Evolutionary conservation across 2,797 vertebrate species (phyloP).

Genomic region (Dallia pectoralis): DNA sequence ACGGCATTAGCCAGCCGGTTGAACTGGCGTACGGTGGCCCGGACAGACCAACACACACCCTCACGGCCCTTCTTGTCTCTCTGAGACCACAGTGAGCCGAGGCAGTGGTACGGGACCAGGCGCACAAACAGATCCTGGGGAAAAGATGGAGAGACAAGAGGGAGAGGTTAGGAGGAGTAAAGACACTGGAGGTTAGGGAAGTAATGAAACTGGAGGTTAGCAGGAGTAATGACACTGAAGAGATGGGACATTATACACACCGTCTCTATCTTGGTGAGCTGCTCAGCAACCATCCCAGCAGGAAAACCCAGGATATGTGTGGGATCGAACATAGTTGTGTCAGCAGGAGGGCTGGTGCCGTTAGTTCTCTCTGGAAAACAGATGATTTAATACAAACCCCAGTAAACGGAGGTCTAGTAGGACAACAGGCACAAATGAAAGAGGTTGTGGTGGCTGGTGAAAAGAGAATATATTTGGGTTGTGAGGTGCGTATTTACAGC

Average conservation of each 20-base stretch:
- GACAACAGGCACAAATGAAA: background rate
- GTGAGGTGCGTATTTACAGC: background rate
- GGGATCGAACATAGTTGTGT: slow-evolving; percentile 74
- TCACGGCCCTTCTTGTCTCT: slow-evolving; percentile 84
- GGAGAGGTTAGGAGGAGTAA: background rate
- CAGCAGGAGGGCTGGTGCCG: slow-evolving; percentile 54
- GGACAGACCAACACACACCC: slow-evolving; percentile 82
- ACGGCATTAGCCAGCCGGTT: slow-evolving; percentile 86
- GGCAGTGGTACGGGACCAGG: slow-evolving; percentile 89
- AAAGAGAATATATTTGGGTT: background rate
- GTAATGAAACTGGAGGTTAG: too few relatives aligned
- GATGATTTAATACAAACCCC: background rate
- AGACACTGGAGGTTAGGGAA: too few relatives aligned
- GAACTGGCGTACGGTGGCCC: slow-evolving; percentile 89
- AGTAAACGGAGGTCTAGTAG: background rate
- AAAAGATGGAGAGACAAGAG: background rate
- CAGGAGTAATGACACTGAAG: background rate
- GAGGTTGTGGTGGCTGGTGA: background rate
- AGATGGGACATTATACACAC: slow-evolving; percentile 64
- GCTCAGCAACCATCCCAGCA: slow-evolving; percentile 80
- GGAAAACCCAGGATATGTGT: slow-evolving; percentile 83
- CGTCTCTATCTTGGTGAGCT: slow-evolving; percentile 88
- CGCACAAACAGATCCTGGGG: slow-evolving; percentile 85
- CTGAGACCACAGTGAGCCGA: slow-evolving; percentile 89
- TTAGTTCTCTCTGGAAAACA: slow-evolving; percentile 50